Evolutionary conservation across 1,140 invertebrate species (phyloP).

Genomic region (Caenorhabditis remanei): DNA sequence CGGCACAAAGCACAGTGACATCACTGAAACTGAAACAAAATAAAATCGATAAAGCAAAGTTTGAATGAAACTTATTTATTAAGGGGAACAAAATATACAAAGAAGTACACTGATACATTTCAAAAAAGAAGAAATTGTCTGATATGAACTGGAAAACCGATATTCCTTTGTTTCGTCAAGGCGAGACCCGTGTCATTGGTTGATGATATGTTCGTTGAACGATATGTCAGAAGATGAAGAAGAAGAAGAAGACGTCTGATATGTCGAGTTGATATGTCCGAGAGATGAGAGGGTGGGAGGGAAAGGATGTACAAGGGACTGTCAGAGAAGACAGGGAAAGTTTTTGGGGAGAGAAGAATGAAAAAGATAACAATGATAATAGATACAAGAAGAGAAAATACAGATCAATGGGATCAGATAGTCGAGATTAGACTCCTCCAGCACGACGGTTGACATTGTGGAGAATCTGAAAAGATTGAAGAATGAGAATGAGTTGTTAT

Average conservation of each 20-base stretch:
- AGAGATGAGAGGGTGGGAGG: not conserved
- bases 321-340: slow-evolving; percentile 35
- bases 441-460: slow-evolving; percentile 44
- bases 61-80: not conserved
- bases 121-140: not conserved
- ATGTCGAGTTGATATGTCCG: slow-evolving; percentile 20
- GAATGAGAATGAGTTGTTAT: slow-evolving; percentile 6
- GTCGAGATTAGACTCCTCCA: slow-evolving; percentile 29
- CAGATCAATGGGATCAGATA: slow-evolving; percentile 35
- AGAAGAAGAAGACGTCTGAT: not conserved
- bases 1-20: slow-evolving; percentile 30
- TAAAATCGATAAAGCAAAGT: not conserved
- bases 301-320: slow-evolving; percentile 25
- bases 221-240: slow-evolving; percentile 1
- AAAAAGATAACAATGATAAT: not conserved
- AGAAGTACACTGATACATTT: slow-evolving; percentile 45
- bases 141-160: slow-evolving; percentile 1
- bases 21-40: not conserved
- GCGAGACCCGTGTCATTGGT: not conserved
- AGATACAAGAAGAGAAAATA: not conserved
- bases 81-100: slow-evolving; percentile 11
- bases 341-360: not conserved
- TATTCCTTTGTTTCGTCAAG: not conserved
- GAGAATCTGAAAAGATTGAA: slow-evolving; percentile 13
- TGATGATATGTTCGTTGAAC: not conserved